Evolutionary conservation across 2,797 vertebrate genomes (phyloP).

Genomic region (Syngnathus rostellatus): DNA sequence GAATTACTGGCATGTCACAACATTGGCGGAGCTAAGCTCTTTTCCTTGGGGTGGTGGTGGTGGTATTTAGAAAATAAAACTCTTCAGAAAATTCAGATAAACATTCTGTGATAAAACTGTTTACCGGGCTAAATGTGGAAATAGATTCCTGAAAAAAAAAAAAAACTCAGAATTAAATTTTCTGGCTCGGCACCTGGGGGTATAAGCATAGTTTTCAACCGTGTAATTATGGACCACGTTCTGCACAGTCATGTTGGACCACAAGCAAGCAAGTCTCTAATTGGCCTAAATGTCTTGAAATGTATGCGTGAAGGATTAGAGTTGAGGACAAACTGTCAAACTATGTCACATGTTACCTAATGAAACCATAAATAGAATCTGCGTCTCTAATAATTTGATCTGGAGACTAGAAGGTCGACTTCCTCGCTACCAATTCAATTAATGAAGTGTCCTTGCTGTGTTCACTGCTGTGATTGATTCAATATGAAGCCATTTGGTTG

Average conservation of each 20-base stretch:
- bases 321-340: background rate
- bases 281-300: background rate
- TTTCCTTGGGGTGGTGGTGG: no score
- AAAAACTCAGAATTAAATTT: no score
- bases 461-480: background rate
- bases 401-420: background rate
- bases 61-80: no score
- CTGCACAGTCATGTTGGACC: background rate
- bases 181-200: no score
- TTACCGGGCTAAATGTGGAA: no score
- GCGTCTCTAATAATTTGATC: background rate
- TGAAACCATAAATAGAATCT: no score
- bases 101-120: no score
- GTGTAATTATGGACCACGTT: background rate
- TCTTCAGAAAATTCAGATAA: no score
- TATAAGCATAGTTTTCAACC: background rate
- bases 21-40: no score
- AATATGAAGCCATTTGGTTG: background rate
- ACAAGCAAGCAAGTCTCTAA: background rate
- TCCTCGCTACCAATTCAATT: background rate
- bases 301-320: background rate
- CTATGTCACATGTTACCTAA: no score
- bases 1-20: no score
- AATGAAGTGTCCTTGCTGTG: background rate
- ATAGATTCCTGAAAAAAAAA: no score